These are phyloP conservation scores for Ceyx cyanopectus DNA, from an alignment of 2,113 vertebrate species.

Conservation along the genomic window DNA sequence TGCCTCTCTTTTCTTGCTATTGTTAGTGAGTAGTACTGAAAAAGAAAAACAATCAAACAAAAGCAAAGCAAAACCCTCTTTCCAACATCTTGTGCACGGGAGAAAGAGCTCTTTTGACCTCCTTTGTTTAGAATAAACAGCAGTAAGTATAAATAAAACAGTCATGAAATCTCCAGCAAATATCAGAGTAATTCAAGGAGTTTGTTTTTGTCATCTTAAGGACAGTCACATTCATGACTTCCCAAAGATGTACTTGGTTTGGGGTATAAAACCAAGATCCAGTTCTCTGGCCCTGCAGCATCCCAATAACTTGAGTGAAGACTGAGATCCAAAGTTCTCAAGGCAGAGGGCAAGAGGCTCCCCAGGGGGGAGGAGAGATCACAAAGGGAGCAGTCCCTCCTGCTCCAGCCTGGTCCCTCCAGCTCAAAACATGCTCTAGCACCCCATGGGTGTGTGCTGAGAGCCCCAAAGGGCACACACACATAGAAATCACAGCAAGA, in stretches of 20 bases:
- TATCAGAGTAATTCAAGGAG: neutral
- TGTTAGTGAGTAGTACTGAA: neutral
- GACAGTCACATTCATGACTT: accelerated
- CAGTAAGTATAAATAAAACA: constrained; percentile 24
- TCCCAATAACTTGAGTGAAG: neutral
- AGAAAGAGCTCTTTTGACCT: neutral
- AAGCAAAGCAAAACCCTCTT: neutral
- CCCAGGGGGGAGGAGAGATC: neutral
- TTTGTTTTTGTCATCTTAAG: neutral
- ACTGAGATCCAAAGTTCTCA: neutral
- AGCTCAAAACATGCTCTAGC: neutral
- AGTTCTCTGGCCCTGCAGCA: neutral
- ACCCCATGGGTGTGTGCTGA: neutral
- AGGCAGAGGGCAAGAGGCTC: neutral
- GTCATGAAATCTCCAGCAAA: constrained; percentile 13
- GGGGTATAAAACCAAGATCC: neutral
- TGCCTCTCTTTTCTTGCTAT: neutral
- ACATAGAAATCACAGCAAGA: neutral
- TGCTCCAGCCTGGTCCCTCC: neutral
- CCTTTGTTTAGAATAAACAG: constrained; percentile 10
- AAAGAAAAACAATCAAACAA: neutral
- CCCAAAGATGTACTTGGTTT: neutral
- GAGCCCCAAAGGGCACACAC: neutral
- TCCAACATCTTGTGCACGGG: neutral
- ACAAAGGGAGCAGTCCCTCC: neutral